phyloP scores from a whole-genome alignment of 2,888 invertebrate genomes.

The Mamestra brassicae region DNA sequence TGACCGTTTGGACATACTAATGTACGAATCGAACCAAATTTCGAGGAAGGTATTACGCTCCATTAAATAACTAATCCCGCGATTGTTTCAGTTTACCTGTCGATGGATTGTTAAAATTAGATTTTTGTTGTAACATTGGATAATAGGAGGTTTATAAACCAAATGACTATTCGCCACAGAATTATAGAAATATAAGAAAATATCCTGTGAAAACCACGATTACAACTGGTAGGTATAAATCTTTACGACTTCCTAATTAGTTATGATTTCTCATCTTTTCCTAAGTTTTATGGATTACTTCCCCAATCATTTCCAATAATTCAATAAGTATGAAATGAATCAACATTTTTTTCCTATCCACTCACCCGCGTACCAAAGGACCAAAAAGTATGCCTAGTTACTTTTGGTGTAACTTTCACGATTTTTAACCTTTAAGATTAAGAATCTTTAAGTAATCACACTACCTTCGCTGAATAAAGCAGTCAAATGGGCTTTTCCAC shows the following conservation, averaged over 20 bases:
- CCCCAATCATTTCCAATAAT: slow-evolving; percentile 17
- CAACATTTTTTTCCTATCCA: slow-evolving; percentile 9
- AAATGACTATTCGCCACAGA: background rate
- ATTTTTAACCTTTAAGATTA: too few species aligned
- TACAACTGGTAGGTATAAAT: slow-evolving; percentile 36
- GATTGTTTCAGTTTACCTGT: slow-evolving; percentile 60
- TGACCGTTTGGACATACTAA: slow-evolving; percentile 74
- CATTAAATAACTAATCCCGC: slow-evolving; percentile 70
- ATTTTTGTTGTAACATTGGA: slow-evolving; percentile 25
- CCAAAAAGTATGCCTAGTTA: background rate
- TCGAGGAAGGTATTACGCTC: slow-evolving; percentile 75
- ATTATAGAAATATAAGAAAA: background rate
- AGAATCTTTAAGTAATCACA: background rate
- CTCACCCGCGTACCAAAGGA: background rate
- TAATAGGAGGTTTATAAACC: slow-evolving; percentile 1
- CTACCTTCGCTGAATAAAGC: background rate
- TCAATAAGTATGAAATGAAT: background rate
- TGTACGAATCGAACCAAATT: slow-evolving; percentile 68
- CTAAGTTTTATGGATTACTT: slow-evolving; percentile 25
- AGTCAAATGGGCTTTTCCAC: slow-evolving; percentile 10
- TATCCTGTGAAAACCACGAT: slow-evolving; percentile 18
- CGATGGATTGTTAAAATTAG: slow-evolving; percentile 25
- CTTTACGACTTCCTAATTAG: slow-evolving; percentile 48
- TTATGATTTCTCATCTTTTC: slow-evolving; percentile 29
- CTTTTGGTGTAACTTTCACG: background rate